Base-by-base conservation (phyloP, 1,140 invertebrate genomes). In the Aphelinus atriplicis region DNA sequence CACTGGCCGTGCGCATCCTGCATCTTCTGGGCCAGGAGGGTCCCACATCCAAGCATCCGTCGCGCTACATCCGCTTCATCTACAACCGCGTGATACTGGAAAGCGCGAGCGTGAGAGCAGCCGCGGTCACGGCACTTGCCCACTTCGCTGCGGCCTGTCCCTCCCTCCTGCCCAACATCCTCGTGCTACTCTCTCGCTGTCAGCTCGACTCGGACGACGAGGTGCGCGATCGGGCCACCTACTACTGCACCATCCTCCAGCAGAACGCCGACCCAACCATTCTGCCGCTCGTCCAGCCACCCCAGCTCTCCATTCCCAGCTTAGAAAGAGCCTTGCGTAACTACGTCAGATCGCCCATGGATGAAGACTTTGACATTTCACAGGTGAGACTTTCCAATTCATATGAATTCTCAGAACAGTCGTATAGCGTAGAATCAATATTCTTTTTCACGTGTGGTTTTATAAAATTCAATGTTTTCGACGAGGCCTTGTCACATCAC, bases 71-170 rank as follows among this genome's bases (percentile, higher is more conserved):
- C 80, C 91, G 98, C 3, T 99, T 98, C 83, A 99, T 99, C 80
- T 99, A 99, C 85, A 99, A 99, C 87, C 91, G 98, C 61, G 97
- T 99, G 0, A 99, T 99, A 78, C 88, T 99, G 51, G 98, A 99
- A 82, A 96, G 95, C 82, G 95, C 97, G 0, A 93, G 96, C 53
- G 96, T 99, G 0, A 89, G 97, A 58, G 96, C 96, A 0, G 98
- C 98, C 3, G 98, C 98, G 5, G 98, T 99, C 0, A 96, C 96
- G 2, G 97, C 98, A 1, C 90, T 99, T 78, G 97, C 98, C 3
- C 97, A 98, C 83, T 99, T 99, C 88, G 98, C 97, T 6, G 98
- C 98, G 5, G 92, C 95, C 72, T 98, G 97, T 88, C 95, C 97
- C 1, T 93, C 95, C 80, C 87, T 99, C 2, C 85, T 98, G 50